Percentiles rank a stretch among this genome's conserved stretches.
These are phyloP conservation scores for Gallirallus australis DNA, from an alignment of 2,797 vertebrate genomes.

Conservation along the genomic window DNA sequence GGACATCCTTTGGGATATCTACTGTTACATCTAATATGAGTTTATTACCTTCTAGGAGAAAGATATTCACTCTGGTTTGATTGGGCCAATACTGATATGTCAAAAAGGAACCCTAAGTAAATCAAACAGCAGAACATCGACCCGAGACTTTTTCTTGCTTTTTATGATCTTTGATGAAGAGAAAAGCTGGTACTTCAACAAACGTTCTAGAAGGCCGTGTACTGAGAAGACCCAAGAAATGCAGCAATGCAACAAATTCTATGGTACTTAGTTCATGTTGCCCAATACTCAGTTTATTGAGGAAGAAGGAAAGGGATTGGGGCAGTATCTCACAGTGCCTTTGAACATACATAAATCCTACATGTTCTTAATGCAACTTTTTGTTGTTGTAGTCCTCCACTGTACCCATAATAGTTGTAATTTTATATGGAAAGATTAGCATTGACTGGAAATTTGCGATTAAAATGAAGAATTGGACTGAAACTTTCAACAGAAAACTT, in stretches of 20 bases:
- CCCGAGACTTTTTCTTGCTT: constrained; percentile 88
- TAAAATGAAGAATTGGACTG: not conserved
- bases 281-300: not conserved
- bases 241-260: constrained; percentile 84
- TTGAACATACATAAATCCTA: not conserved
- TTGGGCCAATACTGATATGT: constrained; percentile 94
- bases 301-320: not conserved
- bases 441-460: not conserved
- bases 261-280: constrained; percentile 80
- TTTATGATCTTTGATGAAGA: constrained; percentile 97
- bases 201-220: constrained; percentile 73
- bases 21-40: not conserved
- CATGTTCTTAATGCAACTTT: accelerated
- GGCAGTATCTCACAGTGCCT: not conserved
- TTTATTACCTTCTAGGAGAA: constrained; percentile 83
- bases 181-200: constrained; percentile 93
- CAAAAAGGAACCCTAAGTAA: constrained; percentile 81
- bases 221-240: constrained; percentile 65
- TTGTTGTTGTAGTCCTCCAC: not conserved
- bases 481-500: not conserved
- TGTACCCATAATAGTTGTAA: not conserved
- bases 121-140: constrained; percentile 16
- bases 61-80: constrained; percentile 93
- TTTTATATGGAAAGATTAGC: not conserved
- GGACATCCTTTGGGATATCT: not conserved